Base-by-base conservation (phyloP, 2,888 invertebrate species). In the Xylophagus ater region DNA sequence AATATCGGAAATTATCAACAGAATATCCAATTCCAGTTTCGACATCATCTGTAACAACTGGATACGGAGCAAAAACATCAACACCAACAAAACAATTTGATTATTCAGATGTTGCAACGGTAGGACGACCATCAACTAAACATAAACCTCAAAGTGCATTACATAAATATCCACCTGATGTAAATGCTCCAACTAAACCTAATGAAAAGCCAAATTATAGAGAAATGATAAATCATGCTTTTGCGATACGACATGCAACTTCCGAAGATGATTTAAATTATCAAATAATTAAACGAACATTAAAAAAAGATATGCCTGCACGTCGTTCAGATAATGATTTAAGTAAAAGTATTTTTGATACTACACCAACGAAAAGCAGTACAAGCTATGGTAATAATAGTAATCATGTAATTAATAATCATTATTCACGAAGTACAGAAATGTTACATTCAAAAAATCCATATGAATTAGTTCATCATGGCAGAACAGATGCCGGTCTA, bases 251-350 rank as follows among this genome's bases (percentile, higher is more conserved):
- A 2, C 62, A 52, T 41, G 52, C 62, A 5, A 55, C 57, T 25
- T 59, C 60, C 6, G 64, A 64, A 36, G 55, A 59, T 30, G 64
- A 64, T 38, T 44, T 58, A 1, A 63, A 64, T 44, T 47, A 58
- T 46, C 53, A 64, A 50, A 64, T 64, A 8, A 64, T 64, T 14
- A 60, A 63, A 39, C 58, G 61, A 42, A 59, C 64, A 0, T 49
- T 64, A 0, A 62, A 63, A 5, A 48, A 47, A 37, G 45, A 47
- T 15, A 35, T 41, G 19, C 33, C 43, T 13, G 17, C 32, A 30
- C 20, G 45, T 15, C 36, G 46, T 23, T 41, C 46, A 4, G 41
- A 44, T 32, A 28, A 29, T 14, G 45, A 47, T 47, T 29, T 42
- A 14, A 40, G 40, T 15, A 37, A 44, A 34, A 34, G 38, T 33